Conservation (phyloP, 2,888 invertebrate species). For the Drosophila melanosoma region DNA sequence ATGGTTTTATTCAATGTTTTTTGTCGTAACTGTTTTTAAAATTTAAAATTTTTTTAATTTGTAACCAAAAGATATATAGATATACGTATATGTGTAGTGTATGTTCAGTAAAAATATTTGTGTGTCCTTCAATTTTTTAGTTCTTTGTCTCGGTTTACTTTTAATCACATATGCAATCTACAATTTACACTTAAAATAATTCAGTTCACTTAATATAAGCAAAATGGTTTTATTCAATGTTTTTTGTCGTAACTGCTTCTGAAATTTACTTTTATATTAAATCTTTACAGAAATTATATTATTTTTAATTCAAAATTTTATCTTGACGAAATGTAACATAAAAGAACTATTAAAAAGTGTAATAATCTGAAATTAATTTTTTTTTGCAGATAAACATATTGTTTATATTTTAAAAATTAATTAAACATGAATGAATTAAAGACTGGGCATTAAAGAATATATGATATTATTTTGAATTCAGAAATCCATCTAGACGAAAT, state of each 20-base stretch:
- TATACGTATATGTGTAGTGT: conserved; percentile 1
- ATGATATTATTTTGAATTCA: background rate
- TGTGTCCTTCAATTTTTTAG: background rate
- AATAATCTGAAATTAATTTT: background rate
- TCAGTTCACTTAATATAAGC: background rate
- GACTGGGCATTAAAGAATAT: too few species aligned
- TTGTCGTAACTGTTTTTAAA: background rate
- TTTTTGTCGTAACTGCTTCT: background rate
- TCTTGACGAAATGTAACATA: background rate
- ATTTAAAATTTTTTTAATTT: conserved; percentile 4
- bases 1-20: background rate
- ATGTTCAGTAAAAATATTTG: background rate
- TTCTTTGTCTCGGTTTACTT: background rate
- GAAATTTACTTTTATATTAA: background rate
- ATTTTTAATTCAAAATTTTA: background rate
- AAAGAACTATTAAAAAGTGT: background rate
- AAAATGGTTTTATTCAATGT: background rate
- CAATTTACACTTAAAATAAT: background rate
- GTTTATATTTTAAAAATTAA: too few species aligned
- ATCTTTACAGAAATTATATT: background rate
- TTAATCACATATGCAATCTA: background rate
- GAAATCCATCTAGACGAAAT: background rate
- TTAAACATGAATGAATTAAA: too few species aligned
- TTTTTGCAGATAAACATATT: too few species aligned
- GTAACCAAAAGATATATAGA: background rate